These are phyloP conservation scores for Orchesellides sinensis DNA, from an alignment of 2,888 invertebrate species.

Conservation along the genomic window DNA sequence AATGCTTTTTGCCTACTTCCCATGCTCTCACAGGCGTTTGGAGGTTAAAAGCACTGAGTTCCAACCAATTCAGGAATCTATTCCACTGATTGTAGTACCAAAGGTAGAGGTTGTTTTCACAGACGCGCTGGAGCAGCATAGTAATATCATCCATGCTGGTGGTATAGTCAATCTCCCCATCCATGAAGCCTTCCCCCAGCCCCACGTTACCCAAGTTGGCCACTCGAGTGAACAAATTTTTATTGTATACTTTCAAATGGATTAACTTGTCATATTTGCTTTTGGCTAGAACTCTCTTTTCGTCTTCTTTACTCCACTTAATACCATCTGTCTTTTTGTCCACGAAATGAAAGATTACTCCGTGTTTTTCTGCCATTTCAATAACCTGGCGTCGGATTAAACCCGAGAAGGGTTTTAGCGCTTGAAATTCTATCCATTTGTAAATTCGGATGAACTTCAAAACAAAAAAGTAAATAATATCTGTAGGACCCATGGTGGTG, in stretches of 20 bases:
- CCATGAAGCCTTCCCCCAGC: slow-evolving; percentile 51
- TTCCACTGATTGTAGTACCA: slow-evolving; percentile 27
- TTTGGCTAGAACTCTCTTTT: neutral
- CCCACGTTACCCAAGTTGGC: slow-evolving; percentile 37
- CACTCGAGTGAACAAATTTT: neutral
- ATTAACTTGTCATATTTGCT: neutral
- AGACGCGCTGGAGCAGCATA: slow-evolving; percentile 29
- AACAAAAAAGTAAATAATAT: too few relatives aligned
- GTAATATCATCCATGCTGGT: slow-evolving; percentile 27
- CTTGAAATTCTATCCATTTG: neutral
- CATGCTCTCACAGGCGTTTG: neutral
- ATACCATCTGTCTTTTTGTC: neutral
- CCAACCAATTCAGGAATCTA: slow-evolving; percentile 24
- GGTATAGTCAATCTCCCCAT: slow-evolving; percentile 37
- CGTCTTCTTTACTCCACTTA: neutral
- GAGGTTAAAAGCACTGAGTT: slow-evolving; percentile 26
- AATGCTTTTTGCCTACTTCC: slow-evolving; percentile 60
- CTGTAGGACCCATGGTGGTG: too few relatives aligned
- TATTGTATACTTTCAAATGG: neutral
- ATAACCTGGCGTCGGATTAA: neutral
- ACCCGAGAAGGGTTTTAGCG: neutral
- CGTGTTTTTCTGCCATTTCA: neutral
- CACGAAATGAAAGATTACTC: neutral
- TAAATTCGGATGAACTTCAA: too few relatives aligned
- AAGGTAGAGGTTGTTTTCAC: slow-evolving; percentile 2